Evolutionary conservation across 2,888 invertebrate species (phyloP).

Genomic region (Luperina nickerlii): DNA sequence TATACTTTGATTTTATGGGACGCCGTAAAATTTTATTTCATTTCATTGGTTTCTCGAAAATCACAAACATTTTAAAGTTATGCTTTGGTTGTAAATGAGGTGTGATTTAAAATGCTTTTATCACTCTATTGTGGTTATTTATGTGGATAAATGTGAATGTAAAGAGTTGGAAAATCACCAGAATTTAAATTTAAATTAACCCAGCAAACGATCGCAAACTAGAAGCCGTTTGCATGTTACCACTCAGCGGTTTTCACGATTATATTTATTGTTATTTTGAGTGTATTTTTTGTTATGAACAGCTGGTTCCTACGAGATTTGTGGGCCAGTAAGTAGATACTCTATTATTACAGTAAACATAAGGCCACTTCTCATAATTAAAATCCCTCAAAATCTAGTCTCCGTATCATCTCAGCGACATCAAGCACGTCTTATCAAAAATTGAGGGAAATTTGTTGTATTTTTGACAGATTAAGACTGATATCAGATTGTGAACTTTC

Average conservation of each 20-base stretch:
- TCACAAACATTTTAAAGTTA: background rate
- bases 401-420: too few relatives aligned
- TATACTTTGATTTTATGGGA: background rate
- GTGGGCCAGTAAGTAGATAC: background rate
- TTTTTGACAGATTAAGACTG: background rate
- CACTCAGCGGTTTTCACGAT: background rate
- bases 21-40: background rate
- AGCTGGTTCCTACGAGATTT: background rate
- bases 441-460: too few relatives aligned
- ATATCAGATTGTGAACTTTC: background rate
- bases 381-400: too few relatives aligned
- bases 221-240: background rate
- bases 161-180: background rate
- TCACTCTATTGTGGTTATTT: background rate
- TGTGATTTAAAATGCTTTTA: background rate
- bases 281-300: background rate
- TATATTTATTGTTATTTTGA: background rate
- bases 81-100: background rate
- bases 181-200: background rate
- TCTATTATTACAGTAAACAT: background rate
- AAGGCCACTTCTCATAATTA: background rate
- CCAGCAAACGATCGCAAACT: background rate
- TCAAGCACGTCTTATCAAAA: too few relatives aligned
- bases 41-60: background rate
- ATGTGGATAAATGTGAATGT: background rate